Conservation (phyloP, 1,140 invertebrate species). For the Ceratina calcarata region DNA sequence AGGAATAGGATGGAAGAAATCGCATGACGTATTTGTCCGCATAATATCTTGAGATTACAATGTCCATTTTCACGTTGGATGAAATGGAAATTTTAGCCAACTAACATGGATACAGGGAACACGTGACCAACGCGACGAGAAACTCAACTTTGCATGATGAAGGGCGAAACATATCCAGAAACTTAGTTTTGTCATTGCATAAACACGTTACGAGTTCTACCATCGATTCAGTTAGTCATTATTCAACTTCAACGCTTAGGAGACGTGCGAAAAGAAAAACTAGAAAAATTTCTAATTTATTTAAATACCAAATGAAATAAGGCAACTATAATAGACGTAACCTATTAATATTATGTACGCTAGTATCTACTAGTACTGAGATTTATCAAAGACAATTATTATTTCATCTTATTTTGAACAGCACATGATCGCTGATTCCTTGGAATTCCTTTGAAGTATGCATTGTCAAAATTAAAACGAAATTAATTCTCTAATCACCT, state of each 20-base stretch:
- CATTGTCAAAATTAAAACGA: no score
- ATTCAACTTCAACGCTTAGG: neutral
- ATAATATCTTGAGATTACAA: constrained; percentile 52
- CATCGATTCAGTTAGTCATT: neutral
- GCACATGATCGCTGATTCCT: no score
- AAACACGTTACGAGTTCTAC: neutral
- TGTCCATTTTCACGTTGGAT: constrained; percentile 28
- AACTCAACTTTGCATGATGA: neutral
- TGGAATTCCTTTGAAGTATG: no score
- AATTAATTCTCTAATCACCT: no score
- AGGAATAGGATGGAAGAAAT: constrained; percentile 23
- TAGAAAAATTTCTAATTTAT: no score
- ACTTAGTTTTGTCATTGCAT: neutral
- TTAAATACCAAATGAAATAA: no score
- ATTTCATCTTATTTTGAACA: no score
- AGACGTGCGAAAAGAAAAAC: no score
- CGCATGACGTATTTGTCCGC: constrained; percentile 48
- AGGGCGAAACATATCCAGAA: neutral
- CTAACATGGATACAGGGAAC: constrained; percentile 17
- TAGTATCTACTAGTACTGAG: no score
- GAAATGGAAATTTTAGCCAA: constrained; percentile 59
- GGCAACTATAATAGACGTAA: no score
- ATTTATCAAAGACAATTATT: no score
- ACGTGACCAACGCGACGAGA: constrained; percentile 16
- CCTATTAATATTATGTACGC: no score